A percentile compares a stretch with the other conserved stretches of the same genome.
Conservation (phyloP, 2,797 vertebrate species). For the Dendrocincla tyrannina region DNA sequence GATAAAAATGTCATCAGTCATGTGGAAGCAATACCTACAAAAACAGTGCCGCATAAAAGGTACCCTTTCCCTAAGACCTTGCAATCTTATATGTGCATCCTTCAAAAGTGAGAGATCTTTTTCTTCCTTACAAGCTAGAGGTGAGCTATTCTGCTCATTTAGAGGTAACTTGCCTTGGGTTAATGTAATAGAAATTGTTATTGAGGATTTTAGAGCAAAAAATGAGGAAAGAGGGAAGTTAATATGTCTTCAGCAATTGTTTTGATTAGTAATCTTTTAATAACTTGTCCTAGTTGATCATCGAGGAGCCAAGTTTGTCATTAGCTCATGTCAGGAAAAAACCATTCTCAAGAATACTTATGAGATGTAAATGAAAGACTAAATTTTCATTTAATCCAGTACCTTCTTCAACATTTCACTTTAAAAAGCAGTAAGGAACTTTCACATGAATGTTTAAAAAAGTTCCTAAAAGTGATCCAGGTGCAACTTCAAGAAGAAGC, state of each 20-base stretch:
- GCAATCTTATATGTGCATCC: background rate
- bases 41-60: background rate
- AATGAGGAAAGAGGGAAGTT: background rate
- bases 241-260: background rate
- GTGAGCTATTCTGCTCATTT: background rate
- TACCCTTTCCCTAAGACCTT: background rate
- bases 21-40: background rate
- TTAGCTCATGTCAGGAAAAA: background rate
- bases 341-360: background rate
- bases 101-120: background rate
- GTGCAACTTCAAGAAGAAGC: slow-evolving; percentile 46
- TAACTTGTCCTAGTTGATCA: background rate
- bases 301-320: background rate
- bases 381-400: background rate
- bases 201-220: background rate
- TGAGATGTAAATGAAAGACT: background rate
- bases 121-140: background rate
- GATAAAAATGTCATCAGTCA: background rate
- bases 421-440: background rate
- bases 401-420: background rate
- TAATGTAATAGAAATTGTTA: background rate
- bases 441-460: background rate
- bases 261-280: background rate
- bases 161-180: background rate
- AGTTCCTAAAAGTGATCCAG: slow-evolving; percentile 11